Evolutionary conservation across 2,113 vertebrate species (phyloP), one percentile per base, ranked within the genome.

Genomic region (Silurus meridionalis): DNA sequence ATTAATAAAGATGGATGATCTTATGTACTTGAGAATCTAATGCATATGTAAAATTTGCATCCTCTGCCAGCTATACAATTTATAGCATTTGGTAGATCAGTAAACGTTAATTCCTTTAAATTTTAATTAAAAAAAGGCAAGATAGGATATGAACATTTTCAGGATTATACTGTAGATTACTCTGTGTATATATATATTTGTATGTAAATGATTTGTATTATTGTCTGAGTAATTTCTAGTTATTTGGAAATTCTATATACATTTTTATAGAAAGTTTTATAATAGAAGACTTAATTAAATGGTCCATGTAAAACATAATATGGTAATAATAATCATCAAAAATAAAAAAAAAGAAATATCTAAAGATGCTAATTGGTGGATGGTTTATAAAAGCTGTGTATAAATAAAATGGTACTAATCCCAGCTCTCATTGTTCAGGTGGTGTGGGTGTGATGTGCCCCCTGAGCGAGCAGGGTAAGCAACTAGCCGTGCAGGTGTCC

Each of bases 371-470:
- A 28, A 28, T 67, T 28, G 13, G 13, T 67, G 11, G 25, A 28
- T 67, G 5, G 25, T 15, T 28, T 14, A 8, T 79, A 8, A 28
- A 28, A 19, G 21, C 10, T 37, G 37, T 37, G 37, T 37, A 37
- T 37, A 37, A 37, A 37, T 37, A 37, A 37, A 37, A 37, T 37
- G 2, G 37, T 37, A 17, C 48, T 48, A 37, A 72, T 4, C 10
- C 9, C 46, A 25, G 46, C 23, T 69, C 15, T 86, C 8, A 80
- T 19, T 78, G 5, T 71, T 0, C 87, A 97, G 97, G 97, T 86
- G 97, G 97, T 0, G 95, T 97, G 67, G 97, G 96, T 0, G 96
- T 96, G 95, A 96, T 96, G 95, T 97, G 96, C 88, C 95, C 96
- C 0, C 94, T 97, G 87, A 97, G 94, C 3, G 97, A 97, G 87